These are phyloP conservation scores for Cyprinodon diabolis DNA, from an alignment of 2,797 vertebrate species.

Conservation along the genomic window DNA sequence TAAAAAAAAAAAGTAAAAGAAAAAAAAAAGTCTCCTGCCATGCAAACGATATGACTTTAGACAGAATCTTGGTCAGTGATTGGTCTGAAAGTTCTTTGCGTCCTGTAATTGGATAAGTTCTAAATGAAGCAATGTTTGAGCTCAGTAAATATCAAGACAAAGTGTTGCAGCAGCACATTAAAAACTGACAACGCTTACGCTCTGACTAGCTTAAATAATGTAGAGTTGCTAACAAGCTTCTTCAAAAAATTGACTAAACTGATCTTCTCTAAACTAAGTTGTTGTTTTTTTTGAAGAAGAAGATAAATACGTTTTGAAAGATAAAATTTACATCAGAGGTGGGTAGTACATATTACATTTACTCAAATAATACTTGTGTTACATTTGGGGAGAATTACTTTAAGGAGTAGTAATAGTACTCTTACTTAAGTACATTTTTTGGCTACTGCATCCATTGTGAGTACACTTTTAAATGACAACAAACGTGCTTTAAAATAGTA, in stretches of 20 bases:
- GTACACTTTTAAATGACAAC: too few relatives aligned
- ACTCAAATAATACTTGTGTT: too few relatives aligned
- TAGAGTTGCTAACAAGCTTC: background rate
- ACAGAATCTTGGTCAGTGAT: background rate
- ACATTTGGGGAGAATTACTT: too few relatives aligned
- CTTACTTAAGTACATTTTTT: too few relatives aligned
- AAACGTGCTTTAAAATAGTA: too few relatives aligned
- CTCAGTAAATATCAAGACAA: background rate
- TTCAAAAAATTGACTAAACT: background rate
- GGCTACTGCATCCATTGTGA: too few relatives aligned
- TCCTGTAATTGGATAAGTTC: background rate
- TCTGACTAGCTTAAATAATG: background rate
- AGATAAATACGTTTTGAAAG: too few relatives aligned
- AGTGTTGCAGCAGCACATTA: background rate
- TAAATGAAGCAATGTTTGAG: background rate
- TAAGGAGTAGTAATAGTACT: too few relatives aligned
- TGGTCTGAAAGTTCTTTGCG: background rate
- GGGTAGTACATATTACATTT: too few relatives aligned
- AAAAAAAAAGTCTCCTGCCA: background rate
- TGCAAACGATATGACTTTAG: too few relatives aligned
- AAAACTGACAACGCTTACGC: background rate
- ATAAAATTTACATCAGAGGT: too few relatives aligned
- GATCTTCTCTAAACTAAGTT: background rate
- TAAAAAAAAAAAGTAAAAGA: background rate
- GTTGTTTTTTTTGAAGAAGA: too few relatives aligned